These are phyloP conservation scores for Paramuricea clavata DNA, from an alignment of 92 coral and sea anemone genomes.

Conservation along the genomic window DNA sequence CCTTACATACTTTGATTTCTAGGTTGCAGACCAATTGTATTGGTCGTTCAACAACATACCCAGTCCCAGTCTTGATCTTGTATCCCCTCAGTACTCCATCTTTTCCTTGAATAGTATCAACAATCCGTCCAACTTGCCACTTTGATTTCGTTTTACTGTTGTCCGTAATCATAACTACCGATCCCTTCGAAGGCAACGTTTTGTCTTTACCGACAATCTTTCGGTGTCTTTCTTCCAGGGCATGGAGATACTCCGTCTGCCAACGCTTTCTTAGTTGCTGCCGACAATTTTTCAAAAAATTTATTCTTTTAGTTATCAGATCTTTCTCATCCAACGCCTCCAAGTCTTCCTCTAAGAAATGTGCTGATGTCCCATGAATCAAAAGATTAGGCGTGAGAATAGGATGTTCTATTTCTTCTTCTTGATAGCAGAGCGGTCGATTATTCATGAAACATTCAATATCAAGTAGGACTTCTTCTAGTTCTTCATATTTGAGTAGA, in stretches of 20 bases:
- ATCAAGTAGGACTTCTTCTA: not conserved
- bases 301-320: not conserved
- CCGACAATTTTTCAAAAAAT: not conserved
- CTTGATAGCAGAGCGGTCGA: conserved; percentile 1
- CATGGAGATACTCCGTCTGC: conserved; percentile 8
- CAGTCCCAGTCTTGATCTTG: conserved; percentile 8
- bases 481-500: not conserved
- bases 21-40: too few species aligned
- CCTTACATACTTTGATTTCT: not conserved
- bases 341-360: not conserved
- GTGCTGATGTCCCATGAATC: not conserved
- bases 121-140: conserved; percentile 13
- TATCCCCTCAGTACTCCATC: too few species aligned
- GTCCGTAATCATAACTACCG: not conserved
- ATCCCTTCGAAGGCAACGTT: not conserved
- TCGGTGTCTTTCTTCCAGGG: conserved; percentile 6
- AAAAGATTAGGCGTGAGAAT: not conserved
- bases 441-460: conserved; percentile 28
- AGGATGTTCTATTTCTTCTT: not conserved
- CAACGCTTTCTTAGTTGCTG: not conserved
- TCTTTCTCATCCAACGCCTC: not conserved
- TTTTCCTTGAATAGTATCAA: not conserved
- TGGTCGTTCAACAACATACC: not conserved
- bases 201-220: not conserved
- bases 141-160: not conserved